These are phyloP conservation scores for Ernsta delagoae DNA, from an alignment of 2,888 invertebrate species.

Conservation along the genomic window DNA sequence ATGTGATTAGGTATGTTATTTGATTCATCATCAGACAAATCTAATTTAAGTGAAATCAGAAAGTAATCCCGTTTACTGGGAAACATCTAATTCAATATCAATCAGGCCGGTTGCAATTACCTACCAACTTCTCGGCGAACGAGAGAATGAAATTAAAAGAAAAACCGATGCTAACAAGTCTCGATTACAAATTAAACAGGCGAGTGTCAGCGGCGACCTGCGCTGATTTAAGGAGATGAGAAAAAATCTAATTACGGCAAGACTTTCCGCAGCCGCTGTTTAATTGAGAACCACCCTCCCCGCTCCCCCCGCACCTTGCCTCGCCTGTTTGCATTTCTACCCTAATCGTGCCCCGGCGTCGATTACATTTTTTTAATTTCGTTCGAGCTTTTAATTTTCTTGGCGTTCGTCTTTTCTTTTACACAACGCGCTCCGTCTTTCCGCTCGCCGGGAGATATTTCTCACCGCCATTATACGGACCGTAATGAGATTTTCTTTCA, in stretches of 20 bases:
- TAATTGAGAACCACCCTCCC: slow-evolving; percentile 74
- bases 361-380: slow-evolving; percentile 84
- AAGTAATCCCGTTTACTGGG: slow-evolving; percentile 50
- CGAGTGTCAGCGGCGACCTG: slow-evolving; percentile 69
- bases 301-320: slow-evolving; percentile 45
- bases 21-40: slow-evolving; percentile 33
- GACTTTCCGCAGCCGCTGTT: slow-evolving; percentile 75
- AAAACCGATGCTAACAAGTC: slow-evolving; percentile 77
- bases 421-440: slow-evolving; percentile 66
- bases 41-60: slow-evolving; percentile 39
- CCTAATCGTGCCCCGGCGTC: slow-evolving; percentile 75
- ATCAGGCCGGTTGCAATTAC: slow-evolving; percentile 51
- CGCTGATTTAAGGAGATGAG: slow-evolving; percentile 80
- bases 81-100: slow-evolving; percentile 68
- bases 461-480: slow-evolving; percentile 81
- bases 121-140: slow-evolving; percentile 48
- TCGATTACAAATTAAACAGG: slow-evolving; percentile 83
- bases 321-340: slow-evolving; percentile 73
- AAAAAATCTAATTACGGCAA: slow-evolving; percentile 82
- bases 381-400: slow-evolving; percentile 83
- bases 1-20: slow-evolving; percentile 29
- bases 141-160: slow-evolving; percentile 75
- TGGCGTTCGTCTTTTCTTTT: slow-evolving; percentile 78
- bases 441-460: slow-evolving; percentile 72
- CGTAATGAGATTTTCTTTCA: slow-evolving; percentile 85